A percentile compares a stretch with the other conserved stretches of the same genome.
phyloP scores from a whole-genome alignment of 2,797 vertebrate species.

The Carapus acus region DNA sequence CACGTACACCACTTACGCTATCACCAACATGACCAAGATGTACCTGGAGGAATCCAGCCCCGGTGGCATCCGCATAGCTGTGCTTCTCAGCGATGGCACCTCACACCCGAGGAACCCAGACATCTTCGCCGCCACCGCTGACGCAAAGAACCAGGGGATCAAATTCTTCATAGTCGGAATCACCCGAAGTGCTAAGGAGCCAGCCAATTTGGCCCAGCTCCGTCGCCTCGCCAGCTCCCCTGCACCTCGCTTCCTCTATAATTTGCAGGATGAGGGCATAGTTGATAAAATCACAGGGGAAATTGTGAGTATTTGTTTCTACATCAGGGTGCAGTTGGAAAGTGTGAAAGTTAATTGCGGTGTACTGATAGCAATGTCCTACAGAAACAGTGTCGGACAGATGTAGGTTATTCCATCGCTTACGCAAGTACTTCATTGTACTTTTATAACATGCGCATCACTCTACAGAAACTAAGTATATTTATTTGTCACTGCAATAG shows the following conservation, averaged over 20 bases:
- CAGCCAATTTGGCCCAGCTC: constrained; percentile 78
- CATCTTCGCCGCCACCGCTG: constrained; percentile 82
- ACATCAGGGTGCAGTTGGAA: no score
- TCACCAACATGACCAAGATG: constrained; percentile 88
- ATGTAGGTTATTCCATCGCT: no score
- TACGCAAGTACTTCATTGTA: no score
- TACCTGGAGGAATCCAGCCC: constrained; percentile 78
- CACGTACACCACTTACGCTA: constrained; percentile 88
- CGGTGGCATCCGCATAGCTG: constrained; percentile 74
- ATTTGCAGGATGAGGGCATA: constrained; percentile 78
- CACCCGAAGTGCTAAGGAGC: constrained; percentile 79
- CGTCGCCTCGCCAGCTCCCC: constrained; percentile 81
- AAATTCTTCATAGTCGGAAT: constrained; percentile 85
- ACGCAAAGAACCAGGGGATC: constrained; percentile 87
- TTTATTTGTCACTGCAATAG: no score
- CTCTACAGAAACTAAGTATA: no score
- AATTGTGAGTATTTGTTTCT: constrained; percentile 84
- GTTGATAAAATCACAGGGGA: constrained; percentile 77
- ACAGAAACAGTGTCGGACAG: constrained; percentile 30
- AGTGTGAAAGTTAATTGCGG: not conserved
- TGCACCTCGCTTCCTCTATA: constrained; percentile 77
- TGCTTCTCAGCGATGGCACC: constrained; percentile 82
- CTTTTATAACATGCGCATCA: no score
- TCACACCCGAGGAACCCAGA: constrained; percentile 91
- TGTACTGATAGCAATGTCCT: constrained; percentile 45